Evolutionary conservation across 2,113 vertebrate genomes (phyloP).

Genomic region (Myotis brandtii): DNA sequence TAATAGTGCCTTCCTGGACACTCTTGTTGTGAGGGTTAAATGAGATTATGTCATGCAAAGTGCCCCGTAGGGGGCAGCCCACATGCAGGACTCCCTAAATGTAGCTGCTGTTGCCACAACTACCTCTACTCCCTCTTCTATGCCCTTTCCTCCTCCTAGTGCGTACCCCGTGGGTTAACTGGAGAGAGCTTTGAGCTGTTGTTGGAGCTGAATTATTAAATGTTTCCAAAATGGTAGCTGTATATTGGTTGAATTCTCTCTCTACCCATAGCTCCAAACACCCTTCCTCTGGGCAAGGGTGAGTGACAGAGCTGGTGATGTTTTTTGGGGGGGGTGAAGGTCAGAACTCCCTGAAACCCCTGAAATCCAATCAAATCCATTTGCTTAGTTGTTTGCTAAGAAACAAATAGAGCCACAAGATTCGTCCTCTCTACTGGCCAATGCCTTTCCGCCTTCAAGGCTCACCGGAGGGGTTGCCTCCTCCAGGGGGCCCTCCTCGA

Average conservation of each 20-base stretch:
- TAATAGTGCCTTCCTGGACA: neutral
- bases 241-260: slow-evolving; percentile 67
- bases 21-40: neutral
- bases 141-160: neutral
- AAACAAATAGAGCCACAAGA: neutral
- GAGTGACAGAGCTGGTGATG: slow-evolving; percentile 10
- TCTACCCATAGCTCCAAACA: too few relatives aligned
- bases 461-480: neutral
- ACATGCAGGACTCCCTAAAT: too few relatives aligned
- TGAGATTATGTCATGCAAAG: neutral
- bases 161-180: neutral
- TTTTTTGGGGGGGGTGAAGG: neutral
- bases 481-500: slow-evolving; percentile 22
- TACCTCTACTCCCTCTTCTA: accelerated
- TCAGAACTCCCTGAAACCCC: neutral
- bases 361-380: neutral
- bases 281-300: neutral
- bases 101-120: neutral
- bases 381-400: neutral
- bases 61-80: neutral
- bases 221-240: slow-evolving; percentile 66
- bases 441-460: neutral
- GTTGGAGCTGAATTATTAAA: slow-evolving; percentile 50
- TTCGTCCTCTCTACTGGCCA: neutral
- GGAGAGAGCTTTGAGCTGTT: slow-evolving; percentile 16